Conservation (phyloP, 2,888 invertebrate genomes). For the Drosophila anceps region DNA sequence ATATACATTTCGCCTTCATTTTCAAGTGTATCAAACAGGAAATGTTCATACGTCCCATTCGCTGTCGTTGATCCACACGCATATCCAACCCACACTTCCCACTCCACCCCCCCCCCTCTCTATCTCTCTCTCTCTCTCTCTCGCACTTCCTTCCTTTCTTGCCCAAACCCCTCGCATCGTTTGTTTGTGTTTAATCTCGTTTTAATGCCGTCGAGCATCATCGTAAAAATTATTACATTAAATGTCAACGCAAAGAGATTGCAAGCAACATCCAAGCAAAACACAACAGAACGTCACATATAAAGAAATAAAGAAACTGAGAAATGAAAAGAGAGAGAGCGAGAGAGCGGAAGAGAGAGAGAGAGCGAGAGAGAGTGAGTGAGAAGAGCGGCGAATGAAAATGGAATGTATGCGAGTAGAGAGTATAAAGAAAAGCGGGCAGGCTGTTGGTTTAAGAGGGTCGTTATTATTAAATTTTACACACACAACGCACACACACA, state of each 20-base stretch:
- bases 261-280: conserved; percentile 42
- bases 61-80: conserved; percentile 3
- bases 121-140: not conserved
- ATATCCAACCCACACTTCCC: not conserved
- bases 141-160: not conserved
- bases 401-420: conserved; percentile 42
- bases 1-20: conserved; percentile 41
- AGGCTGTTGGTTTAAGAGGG: conserved; percentile 69
- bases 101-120: not conserved
- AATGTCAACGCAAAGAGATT: conserved; percentile 71
- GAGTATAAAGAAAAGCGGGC: conserved; percentile 33
- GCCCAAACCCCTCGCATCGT: conserved; percentile 39
- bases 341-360: too few species aligned
- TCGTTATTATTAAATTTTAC: conserved; percentile 80
- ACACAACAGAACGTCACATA: conserved; percentile 26
- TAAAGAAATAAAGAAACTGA: conserved; percentile 25
- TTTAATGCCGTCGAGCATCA: conserved; percentile 80
- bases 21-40: conserved; percentile 70
- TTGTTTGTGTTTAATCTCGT: conserved; percentile 80
- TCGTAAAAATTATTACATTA: conserved; percentile 80
- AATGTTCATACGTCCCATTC: conserved; percentile 33
- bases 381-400: conserved; percentile 6
- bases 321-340: conserved; percentile 12
- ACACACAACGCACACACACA: too few species aligned
- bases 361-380: not conserved